Conservation (phyloP, 2,113 vertebrate genomes). For the Mesocricetus auratus region DNA sequence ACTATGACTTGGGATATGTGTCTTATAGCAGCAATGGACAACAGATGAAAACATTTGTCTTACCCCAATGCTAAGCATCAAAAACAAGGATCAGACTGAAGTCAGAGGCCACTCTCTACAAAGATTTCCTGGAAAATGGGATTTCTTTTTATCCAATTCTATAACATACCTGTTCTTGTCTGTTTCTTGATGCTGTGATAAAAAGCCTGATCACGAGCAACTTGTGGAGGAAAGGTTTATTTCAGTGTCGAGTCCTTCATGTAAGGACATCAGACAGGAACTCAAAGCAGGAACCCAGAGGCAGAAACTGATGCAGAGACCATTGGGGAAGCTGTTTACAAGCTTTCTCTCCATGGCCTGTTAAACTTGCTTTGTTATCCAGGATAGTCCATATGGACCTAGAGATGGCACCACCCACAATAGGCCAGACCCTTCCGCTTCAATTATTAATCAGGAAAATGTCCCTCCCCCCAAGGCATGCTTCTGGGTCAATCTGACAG, state of each 20-base stretch:
- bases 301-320: background rate
- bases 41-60: background rate
- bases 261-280: too few relatives aligned
- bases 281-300: background rate
- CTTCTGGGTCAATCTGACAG: too few relatives aligned
- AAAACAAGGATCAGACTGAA: background rate
- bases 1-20: background rate
- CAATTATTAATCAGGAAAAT: background rate
- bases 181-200: background rate
- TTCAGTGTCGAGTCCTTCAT: too few relatives aligned
- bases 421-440: background rate
- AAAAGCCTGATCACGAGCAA: background rate
- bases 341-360: too few relatives aligned
- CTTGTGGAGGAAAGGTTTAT: background rate
- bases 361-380: background rate
- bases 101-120: background rate
- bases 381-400: background rate
- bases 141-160: constrained; percentile 15
- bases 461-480: too few relatives aligned
- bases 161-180: background rate
- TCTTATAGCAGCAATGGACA: background rate
- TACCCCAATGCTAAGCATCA: background rate
- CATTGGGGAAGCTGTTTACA: too few relatives aligned
- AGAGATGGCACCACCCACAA: background rate
- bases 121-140: background rate